Conservation (phyloP, 2,113 vertebrate species). For the Tetrax tetrax region DNA sequence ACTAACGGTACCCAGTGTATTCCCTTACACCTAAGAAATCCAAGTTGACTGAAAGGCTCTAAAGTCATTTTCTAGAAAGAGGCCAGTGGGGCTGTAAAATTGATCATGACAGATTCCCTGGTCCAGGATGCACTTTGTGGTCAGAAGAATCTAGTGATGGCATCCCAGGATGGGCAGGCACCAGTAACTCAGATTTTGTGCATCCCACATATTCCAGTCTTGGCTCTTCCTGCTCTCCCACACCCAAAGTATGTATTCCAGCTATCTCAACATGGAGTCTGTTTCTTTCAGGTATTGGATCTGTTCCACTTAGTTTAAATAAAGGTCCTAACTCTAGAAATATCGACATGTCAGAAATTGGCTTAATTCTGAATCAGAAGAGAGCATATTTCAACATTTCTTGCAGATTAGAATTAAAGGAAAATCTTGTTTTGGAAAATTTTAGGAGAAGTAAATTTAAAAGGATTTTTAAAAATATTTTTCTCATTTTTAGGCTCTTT, state of each 20-base stretch:
- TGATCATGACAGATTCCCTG: background rate
- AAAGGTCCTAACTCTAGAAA: background rate
- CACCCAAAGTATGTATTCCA: background rate
- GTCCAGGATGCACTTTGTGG: background rate
- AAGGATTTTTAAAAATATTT: background rate
- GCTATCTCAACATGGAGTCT: background rate
- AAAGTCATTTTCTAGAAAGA: background rate
- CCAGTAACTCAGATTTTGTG: background rate
- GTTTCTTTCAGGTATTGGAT: background rate
- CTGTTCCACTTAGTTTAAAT: constrained; percentile 4
- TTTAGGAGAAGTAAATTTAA: background rate
- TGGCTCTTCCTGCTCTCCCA: background rate
- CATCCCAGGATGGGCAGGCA: background rate
- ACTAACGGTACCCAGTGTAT: background rate
- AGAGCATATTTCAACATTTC: background rate
- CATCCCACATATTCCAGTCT: background rate
- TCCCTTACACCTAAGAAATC: background rate
- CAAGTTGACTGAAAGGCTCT: background rate
- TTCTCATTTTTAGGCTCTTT: background rate
- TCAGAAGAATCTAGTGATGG: background rate
- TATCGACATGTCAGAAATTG: background rate
- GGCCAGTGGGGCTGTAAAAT: background rate
- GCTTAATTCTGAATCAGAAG: background rate
- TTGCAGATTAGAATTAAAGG: background rate
- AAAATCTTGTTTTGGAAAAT: background rate